Base-by-base conservation (phyloP, 2,888 invertebrate species). In the Leucoma salicis region DNA sequence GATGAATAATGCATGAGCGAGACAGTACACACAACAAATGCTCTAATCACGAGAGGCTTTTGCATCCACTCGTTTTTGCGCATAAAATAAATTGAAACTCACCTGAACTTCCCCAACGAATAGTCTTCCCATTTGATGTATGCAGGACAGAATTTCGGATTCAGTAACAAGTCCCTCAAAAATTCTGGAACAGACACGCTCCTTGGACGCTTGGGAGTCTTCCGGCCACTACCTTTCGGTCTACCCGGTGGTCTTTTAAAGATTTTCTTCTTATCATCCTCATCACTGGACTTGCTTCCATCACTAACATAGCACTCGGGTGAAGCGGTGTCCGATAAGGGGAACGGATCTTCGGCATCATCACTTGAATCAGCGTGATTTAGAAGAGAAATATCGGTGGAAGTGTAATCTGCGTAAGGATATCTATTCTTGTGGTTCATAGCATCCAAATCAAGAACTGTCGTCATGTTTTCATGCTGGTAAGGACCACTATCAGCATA, bases 51-150 rank as follows among this genome's bases (percentile, higher is more conserved):
- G 52, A 29, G 42, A 63, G 72, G 73, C 77, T 78, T 77, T 77
- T 77, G 66, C 57, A 42, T 7, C 41, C 11, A 29, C 14, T n/a
- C n/a, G n/a, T n/a, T n/a, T n/a, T n/a, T n/a, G 2, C 21, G 14
- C 6, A 25, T 7, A 42, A 29, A 28, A 21, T 10, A 18, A 33
- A 18, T 25, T 41, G 35, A 35, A 54, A 76, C 88, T 82, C 58
- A 90, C 90, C 90, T 93, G 84, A 97, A 97, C 59, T 95, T 94
- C 6, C 96, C 97, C 57, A 94, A 92, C 18, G 93, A 91, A 65
- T 94, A 93, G 74, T 97, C 94, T 74, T 97, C 97, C 97, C 97
- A 97, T 74, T 95, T 94, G 63, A 97, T 96, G 53, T 96, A 91
- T 35, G 93, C 92, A 0, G 96, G 96, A 70, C 95, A 95, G 54